phyloP scores from a whole-genome alignment of 2,888 invertebrate species.

The Choristoneura rosaceana region DNA sequence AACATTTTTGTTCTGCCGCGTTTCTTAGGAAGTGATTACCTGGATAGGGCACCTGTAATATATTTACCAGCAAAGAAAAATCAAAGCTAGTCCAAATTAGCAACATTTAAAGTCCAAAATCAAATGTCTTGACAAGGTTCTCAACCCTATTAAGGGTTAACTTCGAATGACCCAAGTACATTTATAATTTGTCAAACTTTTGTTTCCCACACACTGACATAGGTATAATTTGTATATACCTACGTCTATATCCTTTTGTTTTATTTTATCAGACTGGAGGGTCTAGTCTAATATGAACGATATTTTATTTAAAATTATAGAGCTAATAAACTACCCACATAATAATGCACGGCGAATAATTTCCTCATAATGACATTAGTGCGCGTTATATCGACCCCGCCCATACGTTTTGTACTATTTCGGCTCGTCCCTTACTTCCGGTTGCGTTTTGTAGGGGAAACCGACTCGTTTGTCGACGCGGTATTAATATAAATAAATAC shows the following conservation, averaged over 20 bases:
- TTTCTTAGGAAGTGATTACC: no score
- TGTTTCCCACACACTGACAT: neutral
- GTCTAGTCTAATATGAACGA: neutral
- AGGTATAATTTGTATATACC: neutral
- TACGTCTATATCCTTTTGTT: neutral
- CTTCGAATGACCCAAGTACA: no score
- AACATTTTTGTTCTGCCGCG: no score
- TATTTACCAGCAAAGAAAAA: no score
- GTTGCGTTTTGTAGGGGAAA: constrained; percentile 58
- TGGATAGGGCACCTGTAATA: no score
- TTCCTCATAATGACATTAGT: constrained; percentile 73
- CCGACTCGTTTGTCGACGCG: constrained; percentile 24
- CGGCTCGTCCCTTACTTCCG: constrained; percentile 65
- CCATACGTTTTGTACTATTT: constrained; percentile 80
- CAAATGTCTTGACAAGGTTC: no score
- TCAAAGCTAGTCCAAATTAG: no score
- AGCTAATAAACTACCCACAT: constrained; percentile 21
- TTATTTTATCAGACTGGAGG: neutral
- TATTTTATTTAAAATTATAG: neutral
- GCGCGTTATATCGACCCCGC: constrained; percentile 66
- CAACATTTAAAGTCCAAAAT: no score
- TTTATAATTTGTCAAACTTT: neutral
- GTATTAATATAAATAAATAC: constrained; percentile 12
- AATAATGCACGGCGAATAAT: constrained; percentile 46
- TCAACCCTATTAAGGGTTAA: no score